Evolutionary conservation across 2,888 invertebrate species (phyloP), one percentile per base, ranked within the genome.

Genomic region (Scaptomyza cyrtandrae): DNA sequence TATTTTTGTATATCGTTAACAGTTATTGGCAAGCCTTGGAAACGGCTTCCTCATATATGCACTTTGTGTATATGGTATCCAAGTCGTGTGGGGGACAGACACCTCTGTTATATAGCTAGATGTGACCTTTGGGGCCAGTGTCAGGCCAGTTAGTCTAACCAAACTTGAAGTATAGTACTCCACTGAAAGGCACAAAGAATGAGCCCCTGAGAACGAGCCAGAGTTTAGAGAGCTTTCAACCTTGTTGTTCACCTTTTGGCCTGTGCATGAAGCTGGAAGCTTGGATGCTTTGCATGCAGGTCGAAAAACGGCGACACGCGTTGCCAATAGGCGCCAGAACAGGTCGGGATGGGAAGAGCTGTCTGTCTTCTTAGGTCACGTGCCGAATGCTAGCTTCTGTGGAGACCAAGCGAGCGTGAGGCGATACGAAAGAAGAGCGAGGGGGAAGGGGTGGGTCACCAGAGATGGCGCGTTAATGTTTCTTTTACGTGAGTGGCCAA

Each of bases 401-500:
- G 19, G 78, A 81, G 75, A 70, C 65, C 75, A 62, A 66, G 71
- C 71, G 71, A 69, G 80, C 69, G 66, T 73, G 79, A 60, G 60
- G 53, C 71, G 56, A 58, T 71, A 11, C 14, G 55, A 24, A 31
- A 14, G 19, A 16, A 27, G 45, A 14, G 60, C 7, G n/a, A 11
- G n/a, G 31, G 13, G 1, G 43, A 2, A 3, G 29, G n/a, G 1
- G 44, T 33, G 45, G 53, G 64, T 62, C 67, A 48, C 52, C 49
- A 61, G 68, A 60, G 82, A 71, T 79, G 75, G 60, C 67, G 83
- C 83, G 81, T 77, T 83, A 88, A 83, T 88, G 83, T 86, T 83
- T 86, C 88, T 83, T 83, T 83, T 83, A 83, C 83, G 83, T 83
- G 88, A 80, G 68, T 71, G 83, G 59, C 56, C 63, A 37, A 33